Conservation (phyloP, 2,113 vertebrate species). For the Grammomys dolichurus region DNA sequence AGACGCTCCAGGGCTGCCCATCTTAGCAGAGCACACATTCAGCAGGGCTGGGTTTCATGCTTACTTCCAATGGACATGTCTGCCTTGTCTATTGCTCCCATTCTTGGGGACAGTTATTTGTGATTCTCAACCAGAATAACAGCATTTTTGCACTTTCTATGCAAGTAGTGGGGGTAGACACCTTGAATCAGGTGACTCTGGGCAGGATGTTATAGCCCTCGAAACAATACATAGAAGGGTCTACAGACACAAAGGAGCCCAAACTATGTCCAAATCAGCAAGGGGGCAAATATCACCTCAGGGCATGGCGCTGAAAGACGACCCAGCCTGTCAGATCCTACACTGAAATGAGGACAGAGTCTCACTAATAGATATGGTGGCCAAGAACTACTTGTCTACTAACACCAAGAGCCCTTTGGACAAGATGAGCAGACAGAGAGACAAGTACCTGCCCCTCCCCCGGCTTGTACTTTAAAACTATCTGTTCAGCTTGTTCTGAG, state of each 20-base stretch:
- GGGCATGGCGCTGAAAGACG: neutral
- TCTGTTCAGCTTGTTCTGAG: neutral
- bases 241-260: neutral
- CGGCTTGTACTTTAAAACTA: neutral
- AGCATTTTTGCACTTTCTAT: neutral
- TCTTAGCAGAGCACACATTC: neutral
- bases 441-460: neutral
- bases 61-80: neutral
- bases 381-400: too few species aligned
- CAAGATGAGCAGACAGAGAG: accelerated
- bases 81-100: neutral
- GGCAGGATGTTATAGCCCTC: neutral
- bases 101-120: neutral
- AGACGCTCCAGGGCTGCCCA: slow-evolving; percentile 81
- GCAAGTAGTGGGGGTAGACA: neutral
- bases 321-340: neutral
- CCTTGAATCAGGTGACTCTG: neutral
- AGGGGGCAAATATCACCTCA: neutral
- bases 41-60: accelerated
- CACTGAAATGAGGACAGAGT: neutral
- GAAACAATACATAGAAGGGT: neutral
- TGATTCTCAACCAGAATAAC: neutral
- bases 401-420: accelerated
- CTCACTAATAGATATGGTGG: neutral
- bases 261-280: neutral